These are phyloP conservation scores for Hemistola chrysoprasaria DNA, from an alignment of 2,888 invertebrate species.

Conservation along the genomic window DNA sequence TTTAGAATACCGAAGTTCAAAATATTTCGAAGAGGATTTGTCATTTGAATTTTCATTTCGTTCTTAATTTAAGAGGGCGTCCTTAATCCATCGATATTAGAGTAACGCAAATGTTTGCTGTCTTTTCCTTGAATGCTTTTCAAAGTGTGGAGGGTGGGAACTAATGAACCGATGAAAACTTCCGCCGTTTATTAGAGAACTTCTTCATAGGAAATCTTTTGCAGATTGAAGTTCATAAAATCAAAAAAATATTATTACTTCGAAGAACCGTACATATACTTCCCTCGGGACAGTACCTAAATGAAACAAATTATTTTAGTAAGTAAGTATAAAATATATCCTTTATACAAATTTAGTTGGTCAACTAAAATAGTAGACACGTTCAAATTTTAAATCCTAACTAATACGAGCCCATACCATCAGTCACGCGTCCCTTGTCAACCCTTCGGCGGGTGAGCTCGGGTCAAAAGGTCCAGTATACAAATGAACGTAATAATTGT, in stretches of 20 bases:
- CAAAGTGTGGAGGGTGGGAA: constrained; percentile 43
- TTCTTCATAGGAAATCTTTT: constrained; percentile 32
- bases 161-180: constrained; percentile 65
- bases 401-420: constrained; percentile 62
- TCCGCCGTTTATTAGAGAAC: constrained; percentile 39
- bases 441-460: constrained; percentile 54
- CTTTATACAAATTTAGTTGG: constrained; percentile 1
- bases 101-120: constrained; percentile 59
- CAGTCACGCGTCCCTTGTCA: constrained; percentile 61
- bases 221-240: constrained; percentile 18
- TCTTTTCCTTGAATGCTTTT: constrained; percentile 48
- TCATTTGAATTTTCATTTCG: constrained; percentile 53
- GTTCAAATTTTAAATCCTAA: constrained; percentile 50
- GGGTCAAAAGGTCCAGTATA: constrained; percentile 61
- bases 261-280: too few relatives aligned
- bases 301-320: too few relatives aligned
- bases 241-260: constrained; percentile 3
- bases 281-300: too few relatives aligned
- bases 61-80: constrained; percentile 70
- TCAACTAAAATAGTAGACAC: constrained; percentile 27
- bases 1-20: constrained; percentile 63
- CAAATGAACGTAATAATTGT: constrained; percentile 81
- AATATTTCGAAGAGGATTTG: constrained; percentile 30
- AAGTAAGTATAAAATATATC: too few relatives aligned
- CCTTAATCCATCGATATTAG: constrained; percentile 76